Conservation (phyloP, 2,797 vertebrate genomes). For the Harpagifer antarcticus region DNA sequence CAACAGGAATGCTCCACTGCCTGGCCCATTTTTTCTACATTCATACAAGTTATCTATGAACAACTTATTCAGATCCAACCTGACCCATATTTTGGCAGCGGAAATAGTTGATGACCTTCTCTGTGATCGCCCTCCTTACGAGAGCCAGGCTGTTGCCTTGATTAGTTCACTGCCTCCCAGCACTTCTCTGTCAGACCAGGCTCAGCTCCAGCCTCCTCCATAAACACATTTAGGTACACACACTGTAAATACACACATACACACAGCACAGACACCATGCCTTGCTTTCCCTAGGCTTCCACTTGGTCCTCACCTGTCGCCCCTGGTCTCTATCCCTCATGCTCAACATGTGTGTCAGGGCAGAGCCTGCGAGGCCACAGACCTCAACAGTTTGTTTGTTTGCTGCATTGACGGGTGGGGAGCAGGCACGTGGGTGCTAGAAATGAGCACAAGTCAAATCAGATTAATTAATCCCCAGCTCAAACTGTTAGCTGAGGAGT, state of each 20-base stretch:
- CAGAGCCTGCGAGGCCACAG: conserved; percentile 58
- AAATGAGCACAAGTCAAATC: conserved; percentile 88
- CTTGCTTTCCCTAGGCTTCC: conserved; percentile 48
- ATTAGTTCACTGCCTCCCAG: conserved; percentile 77
- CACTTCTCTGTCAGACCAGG: conserved; percentile 69
- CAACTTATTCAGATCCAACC: conserved; percentile 62
- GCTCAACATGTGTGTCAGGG: conserved; percentile 70
- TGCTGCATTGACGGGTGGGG: conserved; percentile 57
- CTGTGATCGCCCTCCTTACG: conserved; percentile 70
- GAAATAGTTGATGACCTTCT: conserved; percentile 79
- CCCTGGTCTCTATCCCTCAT: conserved; percentile 60
- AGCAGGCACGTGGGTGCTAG: conserved; percentile 63
- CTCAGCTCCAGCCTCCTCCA: conserved; percentile 60
- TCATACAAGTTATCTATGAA: conserved; percentile 44
- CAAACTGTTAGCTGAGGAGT: conserved; percentile 82
- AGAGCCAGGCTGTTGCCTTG: conserved; percentile 72
- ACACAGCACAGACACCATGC: conserved; percentile 30
- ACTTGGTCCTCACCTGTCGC: conserved; percentile 77
- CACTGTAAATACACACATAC: conserved; percentile 25
- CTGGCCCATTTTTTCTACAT: conserved; percentile 27
- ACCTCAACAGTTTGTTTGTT: conserved; percentile 68
- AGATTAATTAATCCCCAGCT: conserved; percentile 85
- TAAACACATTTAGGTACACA: conserved; percentile 54
- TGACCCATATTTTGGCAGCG: conserved; percentile 78
- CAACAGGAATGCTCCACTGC: conserved; percentile 26